phyloP scores from a whole-genome alignment of 2,113 vertebrate species.

The Proterorhinus semilunaris region DNA sequence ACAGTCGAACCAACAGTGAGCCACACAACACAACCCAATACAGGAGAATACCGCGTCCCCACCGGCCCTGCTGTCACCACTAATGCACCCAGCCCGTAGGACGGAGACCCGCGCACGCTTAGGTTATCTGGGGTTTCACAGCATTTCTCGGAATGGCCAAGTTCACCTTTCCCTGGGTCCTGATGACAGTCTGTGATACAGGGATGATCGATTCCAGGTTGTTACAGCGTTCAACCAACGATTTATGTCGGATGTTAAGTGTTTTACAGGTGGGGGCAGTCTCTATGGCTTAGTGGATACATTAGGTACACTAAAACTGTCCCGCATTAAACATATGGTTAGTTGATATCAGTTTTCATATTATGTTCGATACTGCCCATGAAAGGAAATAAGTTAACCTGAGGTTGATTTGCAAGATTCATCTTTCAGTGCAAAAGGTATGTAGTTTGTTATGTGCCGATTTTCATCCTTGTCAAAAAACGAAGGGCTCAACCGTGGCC shows the following conservation, averaged over 20 bases:
- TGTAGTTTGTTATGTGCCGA: too few species aligned
- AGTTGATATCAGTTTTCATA: too few species aligned
- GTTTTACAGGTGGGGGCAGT: neutral
- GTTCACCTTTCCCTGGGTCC: constrained; percentile 78
- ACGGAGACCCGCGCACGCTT: constrained; percentile 69
- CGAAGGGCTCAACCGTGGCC: too few species aligned
- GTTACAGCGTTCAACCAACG: constrained; percentile 16
- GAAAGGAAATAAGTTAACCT: too few species aligned
- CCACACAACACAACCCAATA: constrained; percentile 76
- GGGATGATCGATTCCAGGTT: constrained; percentile 65
- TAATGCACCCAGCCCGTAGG: constrained; percentile 75
- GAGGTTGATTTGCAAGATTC: too few species aligned
- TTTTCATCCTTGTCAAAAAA: too few species aligned
- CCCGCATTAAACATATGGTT: too few species aligned
- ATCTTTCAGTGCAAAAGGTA: too few species aligned
- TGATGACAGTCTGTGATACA: constrained; percentile 78
- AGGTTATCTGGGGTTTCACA: constrained; percentile 74
- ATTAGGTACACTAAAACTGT: too few species aligned
- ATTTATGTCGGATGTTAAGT: constrained; percentile 27
- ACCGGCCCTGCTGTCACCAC: constrained; percentile 75
- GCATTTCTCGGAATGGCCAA: constrained; percentile 79
- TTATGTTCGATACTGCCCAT: too few species aligned
- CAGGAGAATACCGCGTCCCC: constrained; percentile 67
- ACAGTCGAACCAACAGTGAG: constrained; percentile 73
- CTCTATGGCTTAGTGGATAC: neutral